Conservation (phyloP, 2,888 invertebrate genomes). For the Trichogramma dendrolimi region DNA sequence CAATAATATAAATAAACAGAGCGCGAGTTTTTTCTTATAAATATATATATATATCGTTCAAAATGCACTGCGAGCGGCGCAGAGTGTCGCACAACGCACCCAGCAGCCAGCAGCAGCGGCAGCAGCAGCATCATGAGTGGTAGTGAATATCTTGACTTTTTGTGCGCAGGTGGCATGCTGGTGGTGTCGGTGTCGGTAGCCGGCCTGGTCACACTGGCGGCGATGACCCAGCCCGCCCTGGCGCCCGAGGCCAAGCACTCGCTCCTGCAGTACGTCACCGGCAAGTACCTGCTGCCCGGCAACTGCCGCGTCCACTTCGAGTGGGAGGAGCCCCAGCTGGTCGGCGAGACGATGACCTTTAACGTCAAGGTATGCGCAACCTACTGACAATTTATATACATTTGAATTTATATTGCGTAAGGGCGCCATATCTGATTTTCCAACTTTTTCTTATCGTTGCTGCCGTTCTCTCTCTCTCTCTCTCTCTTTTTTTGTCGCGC, state of each 20-base stretch:
- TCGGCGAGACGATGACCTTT: constrained; percentile 89
- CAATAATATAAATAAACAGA: no score
- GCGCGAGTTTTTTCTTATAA: no score
- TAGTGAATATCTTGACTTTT: background rate
- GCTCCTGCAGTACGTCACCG: constrained; percentile 84
- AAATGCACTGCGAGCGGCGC: no score
- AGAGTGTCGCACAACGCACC: no score
- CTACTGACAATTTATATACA: background rate
- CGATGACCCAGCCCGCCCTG: constrained; percentile 85
- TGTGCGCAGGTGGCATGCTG: constrained; percentile 72
- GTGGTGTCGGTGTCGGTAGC: constrained; percentile 86
- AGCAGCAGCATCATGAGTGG: no score
- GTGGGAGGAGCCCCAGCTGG: constrained; percentile 85
- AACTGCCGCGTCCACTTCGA: constrained; percentile 84
- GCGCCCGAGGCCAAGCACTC: constrained; percentile 89
- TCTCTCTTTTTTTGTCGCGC: no score
- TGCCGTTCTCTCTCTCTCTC: no score
- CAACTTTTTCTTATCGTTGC: no score
- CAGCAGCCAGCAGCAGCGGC: no score
- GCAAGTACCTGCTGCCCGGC: constrained; percentile 82
- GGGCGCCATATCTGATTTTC: no score
- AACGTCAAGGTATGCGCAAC: constrained; percentile 62
- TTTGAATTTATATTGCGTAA: no score
- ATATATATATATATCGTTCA: no score
- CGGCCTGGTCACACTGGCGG: constrained; percentile 81